Conservation (phyloP, 35 echinoderm and acorn worm genomes). For the Anneissia japonica region DNA sequence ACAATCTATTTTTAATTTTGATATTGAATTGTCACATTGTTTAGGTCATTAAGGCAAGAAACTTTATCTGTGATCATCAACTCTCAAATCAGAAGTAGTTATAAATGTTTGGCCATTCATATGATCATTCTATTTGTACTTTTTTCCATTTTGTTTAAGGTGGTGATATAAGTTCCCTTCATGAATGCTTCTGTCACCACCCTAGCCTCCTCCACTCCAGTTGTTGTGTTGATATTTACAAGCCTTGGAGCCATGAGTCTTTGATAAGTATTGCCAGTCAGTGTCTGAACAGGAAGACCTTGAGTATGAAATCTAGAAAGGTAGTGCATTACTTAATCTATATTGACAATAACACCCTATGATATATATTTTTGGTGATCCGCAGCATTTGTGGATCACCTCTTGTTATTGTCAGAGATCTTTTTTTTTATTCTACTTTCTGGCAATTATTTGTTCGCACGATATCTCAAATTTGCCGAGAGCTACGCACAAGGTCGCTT, state of each 20-base stretch:
- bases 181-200: constrained; percentile 38
- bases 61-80: too few relatives aligned
- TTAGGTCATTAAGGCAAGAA: too few relatives aligned
- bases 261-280: constrained; percentile 61
- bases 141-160: constrained; percentile 26
- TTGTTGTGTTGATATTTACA: constrained; percentile 75
- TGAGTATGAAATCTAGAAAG: constrained; percentile 37
- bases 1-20: too few relatives aligned
- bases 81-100: background rate
- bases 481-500: too few relatives aligned
- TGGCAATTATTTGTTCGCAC: too few relatives aligned
- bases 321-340: constrained; percentile 20
- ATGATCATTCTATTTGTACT: background rate
- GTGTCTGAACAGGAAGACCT: constrained; percentile 39
- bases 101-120: background rate
- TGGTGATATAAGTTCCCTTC: constrained; percentile 24
- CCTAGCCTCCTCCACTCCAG: constrained; percentile 46
- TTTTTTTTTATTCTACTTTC: too few relatives aligned
- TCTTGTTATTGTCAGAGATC: too few relatives aligned
- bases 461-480: too few relatives aligned
- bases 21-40: too few relatives aligned
- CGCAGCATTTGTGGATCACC: too few relatives aligned
- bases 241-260: constrained; percentile 80
- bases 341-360: too few relatives aligned
- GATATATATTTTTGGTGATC: too few relatives aligned